Evolutionary conservation across 2,888 invertebrate species (phyloP).

Genomic region (Trachelus troglodyta): DNA sequence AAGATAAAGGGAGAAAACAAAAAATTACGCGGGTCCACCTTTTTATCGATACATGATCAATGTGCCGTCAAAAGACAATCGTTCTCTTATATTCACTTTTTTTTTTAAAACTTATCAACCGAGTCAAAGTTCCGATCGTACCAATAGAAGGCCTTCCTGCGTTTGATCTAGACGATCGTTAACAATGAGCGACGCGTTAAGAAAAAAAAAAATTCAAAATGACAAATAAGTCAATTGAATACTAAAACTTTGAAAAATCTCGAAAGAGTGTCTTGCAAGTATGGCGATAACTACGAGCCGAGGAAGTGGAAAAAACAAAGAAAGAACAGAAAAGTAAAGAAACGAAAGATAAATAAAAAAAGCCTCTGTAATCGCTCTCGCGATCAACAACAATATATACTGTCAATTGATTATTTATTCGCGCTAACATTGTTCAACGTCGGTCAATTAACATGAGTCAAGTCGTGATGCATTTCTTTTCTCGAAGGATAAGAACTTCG

Average conservation of each 20-base stretch:
- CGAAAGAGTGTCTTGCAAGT: neutral
- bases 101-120: neutral
- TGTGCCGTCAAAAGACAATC: neutral
- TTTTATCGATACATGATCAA: neutral
- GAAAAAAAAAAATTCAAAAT: neutral
- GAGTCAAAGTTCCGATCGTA: neutral
- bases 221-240: neutral
- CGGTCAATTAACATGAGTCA: conserved; percentile 39
- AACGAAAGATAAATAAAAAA: neutral
- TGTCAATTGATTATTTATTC: conserved; percentile 44
- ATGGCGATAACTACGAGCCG: neutral
- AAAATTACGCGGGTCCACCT: neutral
- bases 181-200: neutral
- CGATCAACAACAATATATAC: conserved; percentile 20
- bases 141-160: neutral
- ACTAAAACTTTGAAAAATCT: neutral
- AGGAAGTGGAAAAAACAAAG: neutral
- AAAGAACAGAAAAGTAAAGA: no score
- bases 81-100: neutral
- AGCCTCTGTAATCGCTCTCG: neutral
- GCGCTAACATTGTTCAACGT: conserved; percentile 24
- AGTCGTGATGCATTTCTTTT: conserved; percentile 10
- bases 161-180: neutral
- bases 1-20: neutral
- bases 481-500: conserved; percentile 22